Percentiles rank a stretch among this genome's conserved stretches.
Conservation (phyloP, 2,113 vertebrate genomes). For the Bos taurus region DNA sequence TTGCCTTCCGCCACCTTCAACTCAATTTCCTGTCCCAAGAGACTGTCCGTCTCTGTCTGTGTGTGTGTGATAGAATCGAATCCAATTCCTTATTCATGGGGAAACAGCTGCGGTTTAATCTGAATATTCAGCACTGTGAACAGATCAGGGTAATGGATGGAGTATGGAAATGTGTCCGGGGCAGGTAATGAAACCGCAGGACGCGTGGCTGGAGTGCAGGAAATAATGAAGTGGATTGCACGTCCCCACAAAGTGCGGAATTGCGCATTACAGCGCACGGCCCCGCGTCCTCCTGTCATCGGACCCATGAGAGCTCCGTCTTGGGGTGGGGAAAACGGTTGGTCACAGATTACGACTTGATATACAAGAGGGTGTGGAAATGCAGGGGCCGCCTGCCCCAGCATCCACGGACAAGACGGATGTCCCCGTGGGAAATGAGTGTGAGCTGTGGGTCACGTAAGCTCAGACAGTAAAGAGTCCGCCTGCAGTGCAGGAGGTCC, state of each 20-base stretch:
- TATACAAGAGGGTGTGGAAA: neutral
- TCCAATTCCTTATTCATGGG: constrained; percentile 84
- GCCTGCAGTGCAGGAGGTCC: neutral
- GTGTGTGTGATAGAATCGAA: constrained; percentile 76
- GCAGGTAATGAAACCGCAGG: neutral
- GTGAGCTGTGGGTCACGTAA: neutral
- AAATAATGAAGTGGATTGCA: neutral
- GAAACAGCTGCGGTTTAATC: constrained; percentile 83
- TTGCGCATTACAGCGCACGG: accelerated
- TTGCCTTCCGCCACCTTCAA: constrained; percentile 84
- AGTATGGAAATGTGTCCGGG: neutral
- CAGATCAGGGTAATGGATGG: constrained; percentile 75
- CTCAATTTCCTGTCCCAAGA: constrained; percentile 83
- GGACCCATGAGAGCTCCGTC: neutral
- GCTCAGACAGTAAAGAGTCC: neutral
- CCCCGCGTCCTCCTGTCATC: accelerated
- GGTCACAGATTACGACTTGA: too few species aligned
- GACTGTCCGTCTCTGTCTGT: neutral
- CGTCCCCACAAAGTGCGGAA: neutral
- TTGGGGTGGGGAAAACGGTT: accelerated
- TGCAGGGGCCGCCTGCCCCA: neutral
- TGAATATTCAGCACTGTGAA: constrained; percentile 82
- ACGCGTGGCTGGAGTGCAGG: accelerated
- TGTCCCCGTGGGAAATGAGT: neutral
- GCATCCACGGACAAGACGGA: accelerated